A percentile compares a stretch with the other conserved stretches of the same genome.
Conservation (phyloP, 1,140 invertebrate genomes). For the Anagrus nilaparvatae region DNA sequence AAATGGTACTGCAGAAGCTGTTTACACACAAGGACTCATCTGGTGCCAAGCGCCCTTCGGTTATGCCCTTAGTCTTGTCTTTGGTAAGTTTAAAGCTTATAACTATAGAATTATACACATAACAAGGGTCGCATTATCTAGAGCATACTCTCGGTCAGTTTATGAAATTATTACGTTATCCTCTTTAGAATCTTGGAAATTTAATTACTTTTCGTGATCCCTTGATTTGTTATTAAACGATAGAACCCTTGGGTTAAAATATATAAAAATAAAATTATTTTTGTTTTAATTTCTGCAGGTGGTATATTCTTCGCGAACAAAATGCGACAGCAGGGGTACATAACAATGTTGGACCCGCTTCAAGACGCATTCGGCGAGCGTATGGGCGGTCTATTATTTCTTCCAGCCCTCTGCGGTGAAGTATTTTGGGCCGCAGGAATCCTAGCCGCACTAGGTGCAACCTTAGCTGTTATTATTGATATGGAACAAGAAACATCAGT, state of each 20-base stretch:
- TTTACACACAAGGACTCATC: slow-evolving; percentile 81
- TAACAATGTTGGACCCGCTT: slow-evolving; percentile 98
- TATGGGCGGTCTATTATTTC: slow-evolving; percentile 92
- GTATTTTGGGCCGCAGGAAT: slow-evolving; percentile 97
- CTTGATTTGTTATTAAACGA: no score
- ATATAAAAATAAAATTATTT: no score
- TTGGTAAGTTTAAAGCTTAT: slow-evolving; percentile 64
- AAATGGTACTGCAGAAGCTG: slow-evolving; percentile 94
- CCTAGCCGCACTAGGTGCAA: slow-evolving; percentile 90
- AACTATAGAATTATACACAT: background rate
- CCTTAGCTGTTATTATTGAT: slow-evolving; percentile 91
- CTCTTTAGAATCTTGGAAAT: no score
- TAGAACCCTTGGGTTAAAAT: no score
- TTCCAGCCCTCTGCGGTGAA: slow-evolving; percentile 94
- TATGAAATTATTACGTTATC: no score
- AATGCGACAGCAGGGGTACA: slow-evolving; percentile 94
- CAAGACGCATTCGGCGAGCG: slow-evolving; percentile 91
- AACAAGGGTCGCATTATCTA: no score
- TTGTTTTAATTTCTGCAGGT: slow-evolving; percentile 50
- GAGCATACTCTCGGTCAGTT: background rate
- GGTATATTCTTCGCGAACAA: slow-evolving; percentile 96
- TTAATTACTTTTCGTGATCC: no score
- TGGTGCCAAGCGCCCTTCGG: slow-evolving; percentile 98
- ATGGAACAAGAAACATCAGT: slow-evolving; percentile 88
- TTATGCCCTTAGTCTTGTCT: slow-evolving; percentile 86